phyloP scores from a whole-genome alignment of 2,797 vertebrate species.

The Phoeniculus purpureus region DNA sequence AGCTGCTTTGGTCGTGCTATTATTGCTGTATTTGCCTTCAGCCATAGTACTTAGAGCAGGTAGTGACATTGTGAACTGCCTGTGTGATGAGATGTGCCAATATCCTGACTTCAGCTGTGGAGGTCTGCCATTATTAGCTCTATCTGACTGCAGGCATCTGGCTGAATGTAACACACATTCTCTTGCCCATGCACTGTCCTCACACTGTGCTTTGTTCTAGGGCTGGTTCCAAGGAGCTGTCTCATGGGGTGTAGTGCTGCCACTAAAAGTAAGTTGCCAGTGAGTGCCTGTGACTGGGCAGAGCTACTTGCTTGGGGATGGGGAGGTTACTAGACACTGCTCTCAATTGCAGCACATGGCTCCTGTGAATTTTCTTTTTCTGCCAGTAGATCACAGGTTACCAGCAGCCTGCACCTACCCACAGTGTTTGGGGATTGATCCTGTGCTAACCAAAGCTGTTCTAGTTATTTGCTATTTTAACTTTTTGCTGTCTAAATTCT shows the following conservation, averaged over 20 bases:
- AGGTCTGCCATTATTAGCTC: slow-evolving; percentile 84
- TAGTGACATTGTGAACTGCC: slow-evolving; percentile 30
- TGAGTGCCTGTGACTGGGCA: neutral
- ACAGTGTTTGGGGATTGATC: neutral
- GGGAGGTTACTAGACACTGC: neutral
- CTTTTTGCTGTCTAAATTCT: neutral
- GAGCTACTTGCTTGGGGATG: neutral
- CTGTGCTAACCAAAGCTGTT: neutral
- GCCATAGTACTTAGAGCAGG: neutral
- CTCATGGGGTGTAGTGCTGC: neutral
- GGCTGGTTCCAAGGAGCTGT: neutral
- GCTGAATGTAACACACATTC: neutral
- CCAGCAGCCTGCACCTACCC: neutral
- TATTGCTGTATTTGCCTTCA: neutral
- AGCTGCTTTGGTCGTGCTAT: neutral
- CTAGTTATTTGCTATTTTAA: neutral
- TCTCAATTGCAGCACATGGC: too few species aligned
- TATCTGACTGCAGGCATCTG: slow-evolving; percentile 76
- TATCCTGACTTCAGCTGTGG: slow-evolving; percentile 75
- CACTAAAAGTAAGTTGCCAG: slow-evolving; percentile 9
- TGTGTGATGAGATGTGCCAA: slow-evolving; percentile 77
- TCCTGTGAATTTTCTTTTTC: neutral
- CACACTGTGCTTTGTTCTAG: neutral
- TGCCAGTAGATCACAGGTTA: neutral
- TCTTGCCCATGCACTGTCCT: neutral